Evolutionary conservation across 2,888 invertebrate species (phyloP), one percentile per base, ranked within the genome.

Genomic region (Litoditis marina): DNA sequence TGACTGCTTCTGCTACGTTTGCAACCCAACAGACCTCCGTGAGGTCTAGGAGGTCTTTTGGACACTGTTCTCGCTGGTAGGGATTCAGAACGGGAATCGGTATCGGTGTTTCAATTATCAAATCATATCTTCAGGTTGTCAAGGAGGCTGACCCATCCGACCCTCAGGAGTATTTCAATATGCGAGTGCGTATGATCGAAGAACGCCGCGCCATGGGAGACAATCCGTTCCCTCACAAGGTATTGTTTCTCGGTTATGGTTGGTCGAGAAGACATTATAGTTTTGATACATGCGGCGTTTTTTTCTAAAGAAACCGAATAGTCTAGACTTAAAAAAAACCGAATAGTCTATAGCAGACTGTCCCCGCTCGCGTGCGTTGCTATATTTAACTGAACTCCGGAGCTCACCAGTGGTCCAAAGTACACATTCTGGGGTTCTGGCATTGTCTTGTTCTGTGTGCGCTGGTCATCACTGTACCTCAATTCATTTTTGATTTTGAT

Each of bases 151-250:
- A 80, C 64, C 80, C 80, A 1, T 77, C 79, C 8, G 79, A 82
- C 54, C 79, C 82, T 22, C 71, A 73, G 85, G 88, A 96, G 86
- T 98, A 93, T 84, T 92, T 91, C 82, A 91, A 92, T 83, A 85
- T 94, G 60, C 88, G 98, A 61, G 88, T 89, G 2, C 87, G 89
- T 69, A 90, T 91, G 47, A 87, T 98, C 25, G 88, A 89, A n/a
- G 56, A 59, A 3, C 55, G 69, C 2, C 55, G 73, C 28, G 68
- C 63, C 34, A 84, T 86, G 22, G 88, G 89, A 16, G 87, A 89
- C 8, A 89, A 91, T 82, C 96, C 96, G 0, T 98, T 96, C 84
- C 96, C 96, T 16, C 96, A 98, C 84, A 98, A 98, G 58, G 64
- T 63, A 25, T 19, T 31, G 8, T n/a, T 4, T 32, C 11, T 2